phyloP scores from a whole-genome alignment of 2,888 invertebrate genomes.

The Anoplius nigerrimus region DNA sequence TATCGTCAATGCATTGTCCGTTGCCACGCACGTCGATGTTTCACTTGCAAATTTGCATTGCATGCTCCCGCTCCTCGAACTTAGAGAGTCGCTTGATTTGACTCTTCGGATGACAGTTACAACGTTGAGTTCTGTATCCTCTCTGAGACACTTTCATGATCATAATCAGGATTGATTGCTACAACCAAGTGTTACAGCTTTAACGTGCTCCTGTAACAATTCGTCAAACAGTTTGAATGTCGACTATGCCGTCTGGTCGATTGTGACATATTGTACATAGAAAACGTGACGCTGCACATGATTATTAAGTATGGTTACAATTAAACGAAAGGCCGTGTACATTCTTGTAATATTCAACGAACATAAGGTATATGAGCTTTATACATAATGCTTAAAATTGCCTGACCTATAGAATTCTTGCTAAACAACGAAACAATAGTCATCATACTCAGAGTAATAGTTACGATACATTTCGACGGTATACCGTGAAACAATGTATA shows the following conservation, averaged over 20 bases:
- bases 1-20: slow-evolving; percentile 24
- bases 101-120: slow-evolving; percentile 61
- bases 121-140: slow-evolving; percentile 58
- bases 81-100: slow-evolving; percentile 63
- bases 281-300: background rate
- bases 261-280: slow-evolving; percentile 27
- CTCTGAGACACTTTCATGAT: slow-evolving; percentile 61
- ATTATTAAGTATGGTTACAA: no score
- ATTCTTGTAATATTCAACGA: no score
- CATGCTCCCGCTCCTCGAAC: slow-evolving; percentile 55
- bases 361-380: no score
- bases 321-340: no score
- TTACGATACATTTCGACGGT: no score
- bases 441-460: no score
- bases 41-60: slow-evolving; percentile 39
- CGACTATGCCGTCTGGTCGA: background rate
- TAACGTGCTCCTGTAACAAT: slow-evolving; percentile 72
- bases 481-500: no score
- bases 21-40: slow-evolving; percentile 24
- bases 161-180: slow-evolving; percentile 67
- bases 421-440: no score
- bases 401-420: no score
- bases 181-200: slow-evolving; percentile 66
- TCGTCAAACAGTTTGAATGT: slow-evolving; percentile 12
- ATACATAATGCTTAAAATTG: no score